A percentile compares a stretch with the other conserved stretches of the same genome.
Evolutionary conservation across 2,888 invertebrate genomes (phyloP).

Genomic region (Slavum lentiscoides): DNA sequence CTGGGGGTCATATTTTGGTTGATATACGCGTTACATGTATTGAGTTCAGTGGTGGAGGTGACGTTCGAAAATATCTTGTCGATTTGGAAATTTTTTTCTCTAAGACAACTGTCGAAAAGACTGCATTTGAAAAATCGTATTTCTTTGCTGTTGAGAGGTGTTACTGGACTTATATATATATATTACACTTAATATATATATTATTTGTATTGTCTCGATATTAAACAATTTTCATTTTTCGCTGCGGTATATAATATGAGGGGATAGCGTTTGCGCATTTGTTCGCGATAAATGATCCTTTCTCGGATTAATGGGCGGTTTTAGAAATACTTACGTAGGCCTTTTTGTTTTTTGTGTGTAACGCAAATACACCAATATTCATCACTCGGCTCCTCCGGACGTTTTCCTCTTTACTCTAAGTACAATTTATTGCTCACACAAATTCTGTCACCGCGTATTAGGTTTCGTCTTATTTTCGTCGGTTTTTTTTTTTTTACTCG

Average conservation of each 20-base stretch:
- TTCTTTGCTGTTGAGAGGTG: too few species aligned
- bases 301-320: slow-evolving; percentile 6
- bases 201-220: too few species aligned
- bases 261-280: neutral
- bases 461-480: slow-evolving; percentile 33
- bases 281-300: slow-evolving; percentile 23
- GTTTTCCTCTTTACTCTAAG: slow-evolving; percentile 36
- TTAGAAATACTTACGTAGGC: slow-evolving; percentile 43
- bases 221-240: neutral
- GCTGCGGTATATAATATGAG: neutral
- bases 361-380: slow-evolving; percentile 22
- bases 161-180: too few species aligned
- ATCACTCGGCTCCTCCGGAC: slow-evolving; percentile 21
- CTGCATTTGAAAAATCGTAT: too few species aligned
- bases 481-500: slow-evolving; percentile 25
- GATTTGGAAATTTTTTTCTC: too few species aligned
- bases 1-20: too few species aligned
- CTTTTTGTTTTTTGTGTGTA: neutral
- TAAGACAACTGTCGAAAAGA: too few species aligned
- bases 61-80: too few species aligned
- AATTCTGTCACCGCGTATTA: slow-evolving; percentile 48
- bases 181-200: too few species aligned
- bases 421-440: slow-evolving; percentile 41
- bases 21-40: too few species aligned
- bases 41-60: too few species aligned